Evolutionary conservation across 2,888 invertebrate genomes (phyloP).

Genomic region (Octonoba sinensis): DNA sequence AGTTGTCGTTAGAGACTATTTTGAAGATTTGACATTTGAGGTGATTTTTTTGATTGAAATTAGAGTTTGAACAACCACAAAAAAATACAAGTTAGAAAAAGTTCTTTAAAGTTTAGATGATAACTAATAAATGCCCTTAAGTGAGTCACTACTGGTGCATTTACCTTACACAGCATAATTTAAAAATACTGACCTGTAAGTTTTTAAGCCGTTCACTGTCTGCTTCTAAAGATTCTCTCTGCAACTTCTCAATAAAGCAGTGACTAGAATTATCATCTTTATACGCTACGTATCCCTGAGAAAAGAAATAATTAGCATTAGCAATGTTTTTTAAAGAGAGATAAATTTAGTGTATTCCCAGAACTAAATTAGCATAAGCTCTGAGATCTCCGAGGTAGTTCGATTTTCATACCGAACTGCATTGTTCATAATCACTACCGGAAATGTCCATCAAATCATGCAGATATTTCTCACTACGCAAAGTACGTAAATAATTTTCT

Average conservation of each 20-base stretch:
- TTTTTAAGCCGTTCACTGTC: constrained; percentile 23
- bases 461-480: too few species aligned
- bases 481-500: too few species aligned
- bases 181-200: constrained; percentile 15
- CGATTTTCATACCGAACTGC: too few species aligned
- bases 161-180: not conserved
- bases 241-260: constrained; percentile 35
- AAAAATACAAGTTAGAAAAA: too few species aligned
- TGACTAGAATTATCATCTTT: constrained; percentile 42
- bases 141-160: not conserved
- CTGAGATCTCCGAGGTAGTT: too few species aligned
- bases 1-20: not conserved
- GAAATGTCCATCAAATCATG: too few species aligned
- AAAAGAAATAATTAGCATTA: too few species aligned
- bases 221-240: constrained; percentile 22
- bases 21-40: not conserved
- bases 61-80: too few species aligned
- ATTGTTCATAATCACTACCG: too few species aligned
- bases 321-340: too few species aligned
- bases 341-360: too few species aligned
- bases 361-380: too few species aligned
- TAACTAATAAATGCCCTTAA: not conserved
- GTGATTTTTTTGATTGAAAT: not conserved
- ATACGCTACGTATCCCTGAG: constrained; percentile 42
- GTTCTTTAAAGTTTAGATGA: not conserved